Base-by-base conservation (phyloP, 2,797 vertebrate genomes). In the Halcyon chelicuti region DNA sequence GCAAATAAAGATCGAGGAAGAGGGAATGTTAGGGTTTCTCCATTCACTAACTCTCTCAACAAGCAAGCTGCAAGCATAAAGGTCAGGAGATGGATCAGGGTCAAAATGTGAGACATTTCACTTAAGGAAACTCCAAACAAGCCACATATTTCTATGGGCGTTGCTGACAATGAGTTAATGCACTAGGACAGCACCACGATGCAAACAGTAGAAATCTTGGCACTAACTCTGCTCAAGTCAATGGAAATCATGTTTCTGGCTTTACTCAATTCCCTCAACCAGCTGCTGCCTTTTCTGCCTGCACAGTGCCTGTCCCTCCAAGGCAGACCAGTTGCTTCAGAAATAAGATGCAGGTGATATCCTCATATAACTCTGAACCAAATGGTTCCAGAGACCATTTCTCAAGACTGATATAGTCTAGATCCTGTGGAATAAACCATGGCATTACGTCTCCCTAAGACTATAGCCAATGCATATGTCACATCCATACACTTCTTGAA, bases 401-500 rank as follows among this genome's bases (percentile, higher is more conserved):
- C 61, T 83, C 31, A 49, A 74, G 54, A 61, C 7, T 29, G 25
- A 42, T 61, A 85, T 63, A 65, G 26, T 88, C 46, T 71, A 72
- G 19, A 83, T 31, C 14, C 33, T 77, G 37, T 22, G 19, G 18
- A 94, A 95, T 39, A 84, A 78, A 70, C 19, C 88, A 66, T 5
- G 9, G 20, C 31, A 54, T 13, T 54, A 55, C 31, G 12, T 46
- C 71, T 79, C 46, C 20, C 22, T 74, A 66, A 62, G 37, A 21
- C 58, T 62, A 49, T 0, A 87, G 67, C 14, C 4, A 89, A 65
- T 6, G 29, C 0, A 0, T 14, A 20, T 3, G 5, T 49, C 74
- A 49, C 49, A 9, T 35, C 67, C 44, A 51, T 16, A 63, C 60
- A 47, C 20, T 37, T 72, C 22, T 72, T 52, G 15, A 71, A 49